A percentile compares a stretch with the other conserved stretches of the same genome.
phyloP scores from a whole-genome alignment of 2,888 invertebrate genomes.

The Plagodis dolabraria region DNA sequence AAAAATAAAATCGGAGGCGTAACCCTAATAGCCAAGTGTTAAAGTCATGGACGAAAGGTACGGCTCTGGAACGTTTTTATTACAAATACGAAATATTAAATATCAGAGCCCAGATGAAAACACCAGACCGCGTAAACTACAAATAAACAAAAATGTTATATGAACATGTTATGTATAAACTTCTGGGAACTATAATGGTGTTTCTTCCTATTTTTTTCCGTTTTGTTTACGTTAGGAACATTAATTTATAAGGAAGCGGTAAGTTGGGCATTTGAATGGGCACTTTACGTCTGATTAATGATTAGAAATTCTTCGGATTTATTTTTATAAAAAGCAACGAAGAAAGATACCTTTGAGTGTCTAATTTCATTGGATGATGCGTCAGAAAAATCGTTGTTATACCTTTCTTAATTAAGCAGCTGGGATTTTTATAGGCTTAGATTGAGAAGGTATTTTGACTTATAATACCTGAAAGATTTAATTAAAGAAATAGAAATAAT shows the following conservation, averaged over 20 bases:
- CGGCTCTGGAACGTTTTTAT: conserved; percentile 39
- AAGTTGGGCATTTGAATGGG: conserved; percentile 52
- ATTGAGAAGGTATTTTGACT: no score
- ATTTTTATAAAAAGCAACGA: conserved; percentile 50
- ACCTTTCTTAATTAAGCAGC: conserved; percentile 27
- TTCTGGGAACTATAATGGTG: conserved; percentile 26
- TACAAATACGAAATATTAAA: conserved; percentile 40
- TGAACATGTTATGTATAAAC: conserved; percentile 25
- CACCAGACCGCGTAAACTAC: conserved; percentile 31
- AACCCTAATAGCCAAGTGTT: conserved; percentile 60
- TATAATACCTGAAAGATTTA: no score
- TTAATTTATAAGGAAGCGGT: conserved; percentile 65
- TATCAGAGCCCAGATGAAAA: conserved; percentile 36
- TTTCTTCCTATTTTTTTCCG: conserved; percentile 39
- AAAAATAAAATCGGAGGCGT: conserved; percentile 55
- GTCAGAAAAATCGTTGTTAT: conserved; percentile 43
- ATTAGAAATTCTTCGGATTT: conserved; percentile 52
- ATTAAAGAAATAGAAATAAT: no score
- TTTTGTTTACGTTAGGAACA: conserved; percentile 58
- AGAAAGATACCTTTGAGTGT: conserved; percentile 43
- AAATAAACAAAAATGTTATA: conserved; percentile 22
- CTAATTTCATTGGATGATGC: conserved; percentile 66
- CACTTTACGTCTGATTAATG: conserved; percentile 68
- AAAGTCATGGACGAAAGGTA: conserved; percentile 56
- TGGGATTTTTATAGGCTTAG: no score